A percentile compares a stretch with the other conserved stretches of the same genome.
Evolutionary conservation across 1,140 invertebrate species (phyloP).

Genomic region (Trypoxylus dichotomus): DNA sequence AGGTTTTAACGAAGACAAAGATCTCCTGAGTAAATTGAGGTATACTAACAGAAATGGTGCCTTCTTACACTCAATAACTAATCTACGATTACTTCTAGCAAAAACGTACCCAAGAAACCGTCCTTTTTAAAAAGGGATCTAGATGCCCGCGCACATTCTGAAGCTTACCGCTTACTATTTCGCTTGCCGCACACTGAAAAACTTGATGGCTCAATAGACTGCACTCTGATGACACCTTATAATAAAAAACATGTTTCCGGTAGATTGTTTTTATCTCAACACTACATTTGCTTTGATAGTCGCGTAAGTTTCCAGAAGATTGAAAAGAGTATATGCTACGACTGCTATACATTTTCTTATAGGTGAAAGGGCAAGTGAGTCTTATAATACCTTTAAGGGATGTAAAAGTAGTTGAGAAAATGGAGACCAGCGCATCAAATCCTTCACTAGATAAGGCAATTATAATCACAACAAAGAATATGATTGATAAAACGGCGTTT

Average conservation of each 20-base stretch:
- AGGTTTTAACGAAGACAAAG: slow-evolving; percentile 81
- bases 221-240: slow-evolving; percentile 93
- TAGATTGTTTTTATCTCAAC: slow-evolving; percentile 89
- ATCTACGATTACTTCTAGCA: slow-evolving; percentile 56
- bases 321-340: background rate
- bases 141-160: slow-evolving; percentile 91
- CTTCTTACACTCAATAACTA: background rate
- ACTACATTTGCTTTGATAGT: slow-evolving; percentile 96
- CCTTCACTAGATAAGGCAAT: slow-evolving; percentile 74
- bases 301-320: slow-evolving; percentile 66
- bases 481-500: slow-evolving; percentile 76
- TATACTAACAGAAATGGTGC: slow-evolving; percentile 44
- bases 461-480: slow-evolving; percentile 79
- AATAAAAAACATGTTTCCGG: slow-evolving; percentile 89
- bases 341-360: slow-evolving; percentile 37
- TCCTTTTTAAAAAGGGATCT: slow-evolving; percentile 92
- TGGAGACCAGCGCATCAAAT: slow-evolving; percentile 65
- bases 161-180: slow-evolving; percentile 81
- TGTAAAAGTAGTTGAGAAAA: slow-evolving; percentile 72
- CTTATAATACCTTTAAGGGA: slow-evolving; percentile 88
- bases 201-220: slow-evolving; percentile 89
- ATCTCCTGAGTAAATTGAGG: slow-evolving; percentile 79
- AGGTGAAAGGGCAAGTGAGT: slow-evolving; percentile 83
- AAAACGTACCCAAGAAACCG: slow-evolving; percentile 83
- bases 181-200: slow-evolving; percentile 86